Evolutionary conservation across 2,797 vertebrate species (phyloP).

Genomic region (Limnodromus scolopaceus): DNA sequence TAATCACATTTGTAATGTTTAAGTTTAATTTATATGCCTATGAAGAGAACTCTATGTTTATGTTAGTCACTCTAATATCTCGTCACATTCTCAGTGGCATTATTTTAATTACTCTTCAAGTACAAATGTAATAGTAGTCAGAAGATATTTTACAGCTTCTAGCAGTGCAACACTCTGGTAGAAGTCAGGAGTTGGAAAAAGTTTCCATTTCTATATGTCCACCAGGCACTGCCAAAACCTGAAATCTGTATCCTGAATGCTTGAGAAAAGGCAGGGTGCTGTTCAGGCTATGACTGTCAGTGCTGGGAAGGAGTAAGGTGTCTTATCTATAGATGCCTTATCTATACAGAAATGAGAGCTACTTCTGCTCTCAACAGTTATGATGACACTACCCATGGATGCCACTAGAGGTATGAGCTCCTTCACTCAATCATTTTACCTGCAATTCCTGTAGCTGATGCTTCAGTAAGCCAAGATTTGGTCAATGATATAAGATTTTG

Average conservation of each 20-base stretch:
- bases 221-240: background rate
- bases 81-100: fast-evolving
- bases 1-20: background rate
- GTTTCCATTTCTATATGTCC: background rate
- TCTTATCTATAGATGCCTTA: background rate
- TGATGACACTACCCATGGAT: background rate
- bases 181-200: background rate
- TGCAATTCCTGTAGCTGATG: background rate
- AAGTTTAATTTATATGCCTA: background rate
- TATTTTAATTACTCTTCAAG: background rate
- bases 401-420: fast-evolving
- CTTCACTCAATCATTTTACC: fast-evolving
- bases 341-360: background rate
- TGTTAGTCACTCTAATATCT: background rate
- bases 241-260: background rate
- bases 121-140: background rate
- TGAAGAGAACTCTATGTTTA: background rate
- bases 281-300: background rate
- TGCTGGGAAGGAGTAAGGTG: background rate
- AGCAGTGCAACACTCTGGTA: background rate
- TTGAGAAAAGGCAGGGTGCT: background rate
- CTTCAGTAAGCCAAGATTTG: background rate
- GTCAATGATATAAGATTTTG: background rate
- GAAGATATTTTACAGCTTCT: background rate
- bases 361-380: background rate